phyloP scores from a whole-genome alignment of 2,113 vertebrate species.

The Lucifuga dentata region DNA sequence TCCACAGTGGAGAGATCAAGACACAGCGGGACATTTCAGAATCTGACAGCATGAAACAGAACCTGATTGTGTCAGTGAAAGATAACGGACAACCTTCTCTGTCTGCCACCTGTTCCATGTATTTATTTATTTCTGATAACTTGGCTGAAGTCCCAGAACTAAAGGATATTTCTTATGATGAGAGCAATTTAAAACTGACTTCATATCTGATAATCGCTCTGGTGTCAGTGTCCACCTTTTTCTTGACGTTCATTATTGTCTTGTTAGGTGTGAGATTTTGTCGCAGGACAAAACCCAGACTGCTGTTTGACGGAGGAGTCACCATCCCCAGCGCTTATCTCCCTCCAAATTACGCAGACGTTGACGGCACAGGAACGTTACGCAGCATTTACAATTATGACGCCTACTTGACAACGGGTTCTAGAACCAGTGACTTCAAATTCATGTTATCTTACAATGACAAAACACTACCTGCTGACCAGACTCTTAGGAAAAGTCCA shows the following conservation, averaged over 20 bases:
- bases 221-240: constrained; percentile 54
- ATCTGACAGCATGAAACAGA: constrained; percentile 69
- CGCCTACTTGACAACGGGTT: constrained; percentile 34
- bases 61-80: constrained; percentile 56
- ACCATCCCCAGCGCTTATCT: constrained; percentile 48
- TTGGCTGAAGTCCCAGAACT: constrained; percentile 83
- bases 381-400: constrained; percentile 49
- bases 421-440: constrained; percentile 41
- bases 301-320: constrained; percentile 42
- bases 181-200: constrained; percentile 66
- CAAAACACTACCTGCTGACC: constrained; percentile 32
- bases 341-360: constrained; percentile 48
- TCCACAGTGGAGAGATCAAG: constrained; percentile 55
- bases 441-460: constrained; percentile 15
- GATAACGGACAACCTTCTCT: constrained; percentile 65
- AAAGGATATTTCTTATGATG: constrained; percentile 37
- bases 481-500: constrained; percentile 37
- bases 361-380: constrained; percentile 43
- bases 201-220: constrained; percentile 63
- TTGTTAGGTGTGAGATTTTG: constrained; percentile 42
- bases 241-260: constrained; percentile 56
- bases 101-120: constrained; percentile 80
- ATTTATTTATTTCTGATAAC: constrained; percentile 81
- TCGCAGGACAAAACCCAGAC: constrained; percentile 37
- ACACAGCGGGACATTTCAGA: constrained; percentile 44